Conservation (phyloP, 2,113 vertebrate species). For the Seriola aureovittata region DNA sequence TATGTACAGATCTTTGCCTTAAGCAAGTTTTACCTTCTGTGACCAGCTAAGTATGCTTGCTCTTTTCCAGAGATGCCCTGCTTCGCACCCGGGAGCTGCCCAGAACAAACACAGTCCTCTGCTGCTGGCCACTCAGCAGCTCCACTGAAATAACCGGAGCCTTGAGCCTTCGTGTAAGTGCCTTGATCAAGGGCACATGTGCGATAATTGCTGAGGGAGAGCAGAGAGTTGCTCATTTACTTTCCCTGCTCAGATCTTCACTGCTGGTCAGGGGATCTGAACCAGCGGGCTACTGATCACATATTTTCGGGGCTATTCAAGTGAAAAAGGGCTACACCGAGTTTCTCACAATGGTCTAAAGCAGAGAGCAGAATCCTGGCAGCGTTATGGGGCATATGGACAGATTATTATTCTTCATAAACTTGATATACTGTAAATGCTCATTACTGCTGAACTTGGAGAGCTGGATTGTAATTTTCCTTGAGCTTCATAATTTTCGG, state of each 20-base stretch:
- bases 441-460: background rate
- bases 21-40: constrained; percentile 13
- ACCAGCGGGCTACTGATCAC: constrained; percentile 30
- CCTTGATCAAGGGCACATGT: constrained; percentile 48
- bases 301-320: background rate
- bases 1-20: background rate
- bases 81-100: constrained; percentile 40
- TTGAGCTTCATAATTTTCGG: background rate
- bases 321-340: background rate
- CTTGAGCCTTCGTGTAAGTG: constrained; percentile 47
- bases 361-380: background rate
- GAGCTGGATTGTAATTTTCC: background rate
- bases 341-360: background rate
- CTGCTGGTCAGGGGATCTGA: constrained; percentile 44
- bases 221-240: constrained; percentile 44
- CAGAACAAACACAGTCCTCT: constrained; percentile 23
- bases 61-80: background rate
- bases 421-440: background rate
- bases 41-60: background rate
- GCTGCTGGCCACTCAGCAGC: constrained; percentile 41
- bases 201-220: constrained; percentile 50
- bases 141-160: constrained; percentile 38
- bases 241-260: constrained; percentile 24
- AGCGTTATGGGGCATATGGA: no score
- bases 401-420: background rate